Evolutionary conservation across 2,888 invertebrate species (phyloP), one percentile per base, ranked within the genome.

Genomic region (Ferrisia virgata): DNA sequence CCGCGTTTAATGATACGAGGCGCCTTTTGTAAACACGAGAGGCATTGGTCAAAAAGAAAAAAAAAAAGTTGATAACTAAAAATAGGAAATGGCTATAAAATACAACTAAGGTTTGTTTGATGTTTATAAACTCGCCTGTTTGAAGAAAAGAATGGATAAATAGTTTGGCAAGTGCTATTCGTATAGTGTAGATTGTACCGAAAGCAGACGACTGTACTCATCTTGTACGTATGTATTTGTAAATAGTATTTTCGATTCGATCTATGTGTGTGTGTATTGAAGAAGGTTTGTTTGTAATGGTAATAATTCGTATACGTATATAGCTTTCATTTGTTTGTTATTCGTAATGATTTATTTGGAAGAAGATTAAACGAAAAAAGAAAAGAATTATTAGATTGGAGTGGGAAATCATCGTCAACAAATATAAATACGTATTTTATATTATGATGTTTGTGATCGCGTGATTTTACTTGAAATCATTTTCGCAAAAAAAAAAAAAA

Each of bases 1-100:
- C n/a, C n/a, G 0, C n/a, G 11, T 72, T 72, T 72, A 72, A 72
- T 33, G 31, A 64, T 47, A 18, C 4, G 33, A 72, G 72, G 72
- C 72, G 72, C 33, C 72, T 72, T 72, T 33, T 33, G 25, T 72
- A 28, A 72, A 33, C 13, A 72, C n/a, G 18, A n/a, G 18, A 6
- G 22, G 31, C 33, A 72, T 72, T 72, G 72, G 72, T 72, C 72
- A 72, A 72, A 72, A n/a, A n/a, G n/a, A n/a, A n/a, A n/a, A n/a
- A n/a, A n/a, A n/a, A n/a, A n/a, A 33, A 11, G 13, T 72, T 13
- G 6, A 31, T 33, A 33, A 33, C 33, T 72, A 72, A 72, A 72
- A 72, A 72, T 72, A 72, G 72, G 11, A 28, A 64, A 72, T 72
- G 33, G 33, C 33, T n/a, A 72, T 72, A 72, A 72, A 72, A 72